Base-by-base conservation (phyloP, 2,113 vertebrate genomes). In the Hemibagrus wyckioides region DNA sequence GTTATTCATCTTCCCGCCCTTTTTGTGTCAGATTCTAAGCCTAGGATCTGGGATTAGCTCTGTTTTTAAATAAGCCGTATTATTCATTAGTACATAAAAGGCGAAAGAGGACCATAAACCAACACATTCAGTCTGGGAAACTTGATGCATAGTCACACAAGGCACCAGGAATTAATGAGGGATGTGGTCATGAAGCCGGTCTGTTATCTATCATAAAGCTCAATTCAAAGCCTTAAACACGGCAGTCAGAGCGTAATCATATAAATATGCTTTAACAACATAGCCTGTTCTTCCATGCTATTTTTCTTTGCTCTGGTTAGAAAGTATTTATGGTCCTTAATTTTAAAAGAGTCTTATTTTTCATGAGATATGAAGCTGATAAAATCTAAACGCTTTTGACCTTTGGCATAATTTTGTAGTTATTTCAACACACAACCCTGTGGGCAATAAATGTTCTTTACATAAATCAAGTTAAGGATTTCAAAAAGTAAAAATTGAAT, bases 141-240 rank as follows among this genome's bases (percentile, higher is more conserved):
- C 30, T 52, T 83, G 71, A 79, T 59, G 80, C 11, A 44, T 11
- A 7, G 3, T 30, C 75, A 36, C 52, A 80, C 39, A 36, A 86
- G 63, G 80, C 28, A 52, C 44, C n/a, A 25, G 28, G 39, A 69
- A 75, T 86, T 88, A 86, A 86, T 88, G 54, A 90, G 76, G 84
- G 48, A 80, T 75, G 84, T 76, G 79, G 89, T 83, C 36, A 33
- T 30, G 8, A 76, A 92, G 89, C 89, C 90, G 88, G 93, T 92
- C 94, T 94, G 93, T 88, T 84, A 94, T 95, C 92, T 95, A 92
- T 95, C 94, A 93, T 92, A 92, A 93, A 93, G 93, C 92, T 93
- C 93, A 90, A 91, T 90, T 92, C 87, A 91, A 88, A 67, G 87
- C 89, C 86, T 86, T 92, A 92, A 93, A 93, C 92, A 90, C 88